These are phyloP conservation scores for Corythornis leucogaster DNA, from an alignment of 2,797 vertebrate species.

Conservation along the genomic window DNA sequence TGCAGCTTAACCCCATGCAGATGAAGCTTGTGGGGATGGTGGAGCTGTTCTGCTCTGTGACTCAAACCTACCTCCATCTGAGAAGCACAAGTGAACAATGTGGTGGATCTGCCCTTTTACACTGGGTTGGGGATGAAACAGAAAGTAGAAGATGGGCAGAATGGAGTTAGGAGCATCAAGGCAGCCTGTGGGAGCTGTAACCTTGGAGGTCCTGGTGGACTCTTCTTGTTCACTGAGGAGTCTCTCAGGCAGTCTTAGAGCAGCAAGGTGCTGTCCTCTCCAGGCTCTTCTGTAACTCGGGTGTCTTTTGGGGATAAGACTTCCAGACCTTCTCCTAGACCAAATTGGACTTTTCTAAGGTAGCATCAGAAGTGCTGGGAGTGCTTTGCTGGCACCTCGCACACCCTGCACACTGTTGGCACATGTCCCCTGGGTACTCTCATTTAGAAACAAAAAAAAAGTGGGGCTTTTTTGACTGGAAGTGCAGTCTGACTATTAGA, in stretches of 20 bases:
- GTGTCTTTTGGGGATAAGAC: neutral
- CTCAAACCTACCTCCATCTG: neutral
- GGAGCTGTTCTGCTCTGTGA: neutral
- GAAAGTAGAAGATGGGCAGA: neutral
- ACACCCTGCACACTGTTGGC: accelerated
- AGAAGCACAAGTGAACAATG: accelerated
- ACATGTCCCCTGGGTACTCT: neutral
- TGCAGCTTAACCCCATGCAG: neutral
- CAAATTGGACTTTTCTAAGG: neutral
- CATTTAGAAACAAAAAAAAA: slow-evolving; percentile 17
- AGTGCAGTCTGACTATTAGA: neutral
- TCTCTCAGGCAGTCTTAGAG: neutral
- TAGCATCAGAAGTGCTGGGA: neutral
- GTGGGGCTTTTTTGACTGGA: neutral
- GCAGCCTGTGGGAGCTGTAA: neutral
- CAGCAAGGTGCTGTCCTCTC: neutral
- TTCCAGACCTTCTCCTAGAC: neutral
- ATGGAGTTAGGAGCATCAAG: neutral
- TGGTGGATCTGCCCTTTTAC: neutral
- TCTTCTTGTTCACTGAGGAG: neutral
- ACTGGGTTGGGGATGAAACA: neutral
- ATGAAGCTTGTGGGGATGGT: neutral
- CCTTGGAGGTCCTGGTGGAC: neutral
- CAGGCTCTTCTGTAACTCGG: accelerated
- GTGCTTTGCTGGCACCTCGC: accelerated